Evolutionary conservation across 2,797 vertebrate genomes (phyloP), one percentile per base, ranked within the genome.

Genomic region (Crenuchus spilurus): DNA sequence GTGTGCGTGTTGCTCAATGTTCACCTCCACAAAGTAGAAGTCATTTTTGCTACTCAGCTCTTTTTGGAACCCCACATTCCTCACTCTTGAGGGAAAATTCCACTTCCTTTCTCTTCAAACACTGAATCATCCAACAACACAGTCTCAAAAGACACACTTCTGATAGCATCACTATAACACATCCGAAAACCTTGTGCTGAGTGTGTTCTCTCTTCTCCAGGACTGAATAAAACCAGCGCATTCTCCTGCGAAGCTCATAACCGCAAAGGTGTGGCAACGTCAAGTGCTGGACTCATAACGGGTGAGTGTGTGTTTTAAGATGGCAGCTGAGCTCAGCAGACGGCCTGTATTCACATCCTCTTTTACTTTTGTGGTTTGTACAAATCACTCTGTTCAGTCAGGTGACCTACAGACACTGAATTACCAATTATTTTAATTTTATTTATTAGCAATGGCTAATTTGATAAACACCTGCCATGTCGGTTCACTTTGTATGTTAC

Each of bases 241-340:
- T 96, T 96, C 82, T 96, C 95, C 5, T 97, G 96, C 11, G 96
- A 97, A 80, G 95, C 95, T 20, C 91, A 94, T 26, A 97, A 96
- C n/a, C 78, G 77, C 33, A 96, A 96, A 79, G 96, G 96, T 0
- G 94, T 96, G 67, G 92, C 94, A 73, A 95, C 95, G 0, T 97
- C 96, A 0, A 92, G 88, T 9, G 93, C 94, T 0, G 96, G 95
- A 1, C 88, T 88, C 22, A 83, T 96, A 84, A 96, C 87, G 28
- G 94, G 96, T 97, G 75, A 65, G 89, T 79, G 35, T 44, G 24
- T 41, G 2, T 7, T 57, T 1, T 22, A 18, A 20, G 44, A 1
- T 22, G 7, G 2, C n/a, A 8, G 18, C 44, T 14, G 49, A 52
- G 22, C 49, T 52, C 49, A 28, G 49, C 49, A 16, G 0, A 1